Percentiles rank a stretch among this genome's conserved stretches.
Evolutionary conservation across 2,888 invertebrate species (phyloP).

Genomic region (Ennomos erosarius): DNA sequence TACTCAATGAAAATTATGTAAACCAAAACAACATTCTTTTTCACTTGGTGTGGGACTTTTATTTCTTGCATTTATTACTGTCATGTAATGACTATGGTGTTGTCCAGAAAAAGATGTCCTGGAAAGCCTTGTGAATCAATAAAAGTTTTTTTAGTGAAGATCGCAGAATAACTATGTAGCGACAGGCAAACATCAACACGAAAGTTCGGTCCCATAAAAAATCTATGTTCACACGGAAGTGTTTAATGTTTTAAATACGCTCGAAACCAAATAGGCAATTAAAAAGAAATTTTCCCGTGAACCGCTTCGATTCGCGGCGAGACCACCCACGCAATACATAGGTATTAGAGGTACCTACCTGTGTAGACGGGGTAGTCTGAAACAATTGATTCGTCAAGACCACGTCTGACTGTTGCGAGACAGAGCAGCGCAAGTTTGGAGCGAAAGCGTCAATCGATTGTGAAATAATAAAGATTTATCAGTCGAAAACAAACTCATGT

Average conservation of each 20-base stretch:
- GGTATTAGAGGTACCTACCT: slow-evolving; percentile 20
- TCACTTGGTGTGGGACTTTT: no score
- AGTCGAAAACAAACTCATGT: no score
- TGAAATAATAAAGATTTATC: no score
- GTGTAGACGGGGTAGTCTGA: slow-evolving; percentile 44
- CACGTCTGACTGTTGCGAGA: slow-evolving; percentile 47
- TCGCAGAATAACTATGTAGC: no score
- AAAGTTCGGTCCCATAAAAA: slow-evolving; percentile 17
- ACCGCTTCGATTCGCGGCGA: slow-evolving; percentile 28
- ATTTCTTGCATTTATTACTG: no score
- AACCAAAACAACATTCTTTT: no score
- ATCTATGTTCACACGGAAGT: slow-evolving; percentile 29
- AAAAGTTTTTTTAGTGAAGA: no score
- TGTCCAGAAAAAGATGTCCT: no score
- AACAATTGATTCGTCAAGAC: slow-evolving; percentile 71
- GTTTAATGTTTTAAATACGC: slow-evolving; percentile 26
- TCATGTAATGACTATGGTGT: no score
- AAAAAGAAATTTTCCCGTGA: slow-evolving; percentile 35
- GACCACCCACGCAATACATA: slow-evolving; percentile 37
- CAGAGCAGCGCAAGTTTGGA: slow-evolving; percentile 32
- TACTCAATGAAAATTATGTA: no score
- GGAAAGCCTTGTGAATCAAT: no score
- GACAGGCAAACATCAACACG: not conserved
- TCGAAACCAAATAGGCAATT: slow-evolving; percentile 34
- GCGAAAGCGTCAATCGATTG: slow-evolving; percentile 2